A percentile compares a stretch with the other conserved stretches of the same genome.
phyloP scores from a whole-genome alignment of 2,888 invertebrate genomes.

The Drosophila nigritarsus region DNA sequence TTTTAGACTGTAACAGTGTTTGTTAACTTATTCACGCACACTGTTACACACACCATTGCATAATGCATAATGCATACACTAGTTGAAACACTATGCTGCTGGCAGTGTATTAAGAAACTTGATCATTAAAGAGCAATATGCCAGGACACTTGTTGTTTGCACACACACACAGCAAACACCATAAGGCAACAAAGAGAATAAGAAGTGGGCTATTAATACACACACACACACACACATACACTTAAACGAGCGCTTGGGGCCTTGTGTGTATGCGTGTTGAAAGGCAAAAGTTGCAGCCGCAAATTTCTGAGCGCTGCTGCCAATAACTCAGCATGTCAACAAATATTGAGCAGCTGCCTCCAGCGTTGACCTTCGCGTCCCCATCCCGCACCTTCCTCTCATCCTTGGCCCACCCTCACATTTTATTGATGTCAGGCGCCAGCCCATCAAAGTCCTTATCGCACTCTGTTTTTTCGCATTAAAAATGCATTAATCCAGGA shows the following conservation, averaged over 20 bases:
- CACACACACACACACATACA: constrained; percentile 13
- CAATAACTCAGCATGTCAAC: constrained; percentile 78
- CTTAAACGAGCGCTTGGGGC: neutral
- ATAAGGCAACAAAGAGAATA: constrained; percentile 43
- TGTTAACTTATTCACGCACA: neutral
- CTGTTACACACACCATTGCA: neutral
- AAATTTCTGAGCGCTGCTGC: constrained; percentile 43
- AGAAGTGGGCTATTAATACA: constrained; percentile 73
- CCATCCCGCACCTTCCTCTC: accelerated
- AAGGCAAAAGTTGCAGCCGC: constrained; percentile 35
- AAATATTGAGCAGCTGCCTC: constrained; percentile 62
- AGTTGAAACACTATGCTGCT: neutral
- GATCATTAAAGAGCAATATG: constrained; percentile 36
- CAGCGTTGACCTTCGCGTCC: constrained; percentile 7
- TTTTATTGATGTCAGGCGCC: constrained; percentile 50
- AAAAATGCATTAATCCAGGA: constrained; percentile 72
- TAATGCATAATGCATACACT: neutral
- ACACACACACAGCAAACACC: constrained; percentile 26
- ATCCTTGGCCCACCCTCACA: neutral
- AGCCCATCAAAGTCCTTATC: constrained; percentile 18
- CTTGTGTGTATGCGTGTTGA: constrained; percentile 8
- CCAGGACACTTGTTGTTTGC: constrained; percentile 46
- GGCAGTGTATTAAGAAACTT: constrained; percentile 2
- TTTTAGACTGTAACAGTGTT: constrained; percentile 1
- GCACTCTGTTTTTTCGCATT: constrained; percentile 53